Evolutionary conservation across 2,888 invertebrate genomes (phyloP).

Genomic region (Rugalucina vietnamica): DNA sequence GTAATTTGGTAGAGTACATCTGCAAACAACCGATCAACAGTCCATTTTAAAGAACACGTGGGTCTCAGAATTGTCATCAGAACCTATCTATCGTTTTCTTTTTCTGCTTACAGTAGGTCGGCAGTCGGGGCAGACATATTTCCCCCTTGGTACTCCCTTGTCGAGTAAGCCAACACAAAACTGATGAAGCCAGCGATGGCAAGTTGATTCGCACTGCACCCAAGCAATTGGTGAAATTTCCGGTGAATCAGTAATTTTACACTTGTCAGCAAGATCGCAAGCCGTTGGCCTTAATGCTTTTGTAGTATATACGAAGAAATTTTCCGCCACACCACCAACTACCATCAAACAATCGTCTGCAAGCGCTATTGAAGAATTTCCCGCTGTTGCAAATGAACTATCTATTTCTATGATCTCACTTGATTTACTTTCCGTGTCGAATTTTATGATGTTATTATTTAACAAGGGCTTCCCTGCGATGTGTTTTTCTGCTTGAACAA

Average conservation of each 20-base stretch:
- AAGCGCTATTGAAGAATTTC: conserved; percentile 11
- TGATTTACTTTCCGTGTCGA: neutral
- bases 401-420: neutral
- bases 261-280: conserved; percentile 5
- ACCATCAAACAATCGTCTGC: conserved; percentile 11
- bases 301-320: conserved; percentile 11
- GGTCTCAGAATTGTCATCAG: too few species aligned
- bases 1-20: too few species aligned
- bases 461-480: neutral
- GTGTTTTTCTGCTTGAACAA: neutral
- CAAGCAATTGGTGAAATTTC: conserved; percentile 22
- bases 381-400: neutral
- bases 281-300: conserved; percentile 12
- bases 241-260: neutral
- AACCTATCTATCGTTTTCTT: too few species aligned
- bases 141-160: conserved; percentile 14
- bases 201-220: conserved; percentile 21
- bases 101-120: neutral
- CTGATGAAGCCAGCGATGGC: conserved; percentile 20
- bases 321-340: neutral
- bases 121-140: conserved; percentile 12
- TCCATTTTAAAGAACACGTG: too few species aligned
- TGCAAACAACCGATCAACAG: too few species aligned
- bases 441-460: neutral
- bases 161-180: conserved; percentile 13